Percentiles rank a stretch among this genome's conserved stretches.
phyloP scores from a whole-genome alignment of 2,113 vertebrate genomes.

The Calypte anna region DNA sequence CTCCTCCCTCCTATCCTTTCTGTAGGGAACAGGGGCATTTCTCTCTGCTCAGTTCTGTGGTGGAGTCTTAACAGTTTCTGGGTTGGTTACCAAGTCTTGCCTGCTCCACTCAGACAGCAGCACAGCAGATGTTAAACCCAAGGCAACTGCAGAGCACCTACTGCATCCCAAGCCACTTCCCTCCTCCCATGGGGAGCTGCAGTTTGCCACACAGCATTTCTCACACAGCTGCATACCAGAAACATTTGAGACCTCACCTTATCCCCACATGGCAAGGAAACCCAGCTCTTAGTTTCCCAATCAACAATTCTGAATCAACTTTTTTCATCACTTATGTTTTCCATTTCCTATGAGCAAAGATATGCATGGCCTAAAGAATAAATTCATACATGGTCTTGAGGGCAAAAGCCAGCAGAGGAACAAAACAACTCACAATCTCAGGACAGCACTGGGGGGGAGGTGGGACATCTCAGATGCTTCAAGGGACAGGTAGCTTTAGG shows the following conservation, averaged over 20 bases:
- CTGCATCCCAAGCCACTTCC: background rate
- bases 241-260: background rate
- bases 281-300: background rate
- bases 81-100: background rate
- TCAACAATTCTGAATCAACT: background rate
- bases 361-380: background rate
- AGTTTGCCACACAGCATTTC: background rate
- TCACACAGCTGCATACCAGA: background rate
- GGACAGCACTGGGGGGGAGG: background rate
- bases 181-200: background rate
- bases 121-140: background rate
- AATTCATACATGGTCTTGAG: background rate
- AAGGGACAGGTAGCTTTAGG: background rate
- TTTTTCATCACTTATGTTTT: background rate
- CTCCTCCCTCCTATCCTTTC: background rate
- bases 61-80: background rate
- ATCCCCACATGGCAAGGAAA: background rate
- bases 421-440: background rate
- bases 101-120: background rate
- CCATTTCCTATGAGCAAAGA: background rate
- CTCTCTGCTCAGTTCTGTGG: background rate
- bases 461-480: background rate
- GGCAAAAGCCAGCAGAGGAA: background rate
- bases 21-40: background rate
- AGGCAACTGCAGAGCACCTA: background rate